These are phyloP conservation scores for Drosophila villosipedis DNA, from an alignment of 2,888 invertebrate genomes.

Conservation along the genomic window DNA sequence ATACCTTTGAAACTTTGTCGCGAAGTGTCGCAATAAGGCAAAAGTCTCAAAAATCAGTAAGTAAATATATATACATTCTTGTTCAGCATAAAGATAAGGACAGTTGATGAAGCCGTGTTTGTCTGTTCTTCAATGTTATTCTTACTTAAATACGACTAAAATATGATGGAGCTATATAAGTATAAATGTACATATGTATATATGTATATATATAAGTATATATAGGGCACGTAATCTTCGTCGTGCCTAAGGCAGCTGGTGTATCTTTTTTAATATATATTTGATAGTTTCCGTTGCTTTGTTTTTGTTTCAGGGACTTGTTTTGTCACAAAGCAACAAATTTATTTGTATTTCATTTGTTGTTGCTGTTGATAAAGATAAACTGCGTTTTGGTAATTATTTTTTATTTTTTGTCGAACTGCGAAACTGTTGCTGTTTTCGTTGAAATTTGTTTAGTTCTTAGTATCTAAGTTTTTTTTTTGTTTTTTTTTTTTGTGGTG, in stretches of 20 bases:
- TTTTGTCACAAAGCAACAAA: slow-evolving; percentile 28
- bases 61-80: background rate
- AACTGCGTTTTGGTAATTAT: slow-evolving; percentile 29
- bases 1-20: background rate
- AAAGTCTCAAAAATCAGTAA: background rate
- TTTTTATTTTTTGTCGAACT: slow-evolving; percentile 28
- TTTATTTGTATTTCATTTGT: slow-evolving; percentile 23
- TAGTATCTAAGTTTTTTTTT: slow-evolving; percentile 1
- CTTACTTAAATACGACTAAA: background rate
- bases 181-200: background rate
- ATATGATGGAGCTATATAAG: background rate
- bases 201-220: background rate
- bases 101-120: background rate
- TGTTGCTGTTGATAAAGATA: slow-evolving; percentile 51
- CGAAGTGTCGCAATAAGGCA: background rate
- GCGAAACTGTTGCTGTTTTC: slow-evolving; percentile 37
- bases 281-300: background rate
- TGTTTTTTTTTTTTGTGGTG: background rate
- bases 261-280: background rate
- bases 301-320: slow-evolving; percentile 14
- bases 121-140: background rate
- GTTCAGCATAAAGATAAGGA: background rate
- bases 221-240: background rate
- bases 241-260: background rate
- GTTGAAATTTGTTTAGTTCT: slow-evolving; percentile 32